Evolutionary conservation across 2,888 invertebrate species (phyloP).

Genomic region (Archips xylosteana): DNA sequence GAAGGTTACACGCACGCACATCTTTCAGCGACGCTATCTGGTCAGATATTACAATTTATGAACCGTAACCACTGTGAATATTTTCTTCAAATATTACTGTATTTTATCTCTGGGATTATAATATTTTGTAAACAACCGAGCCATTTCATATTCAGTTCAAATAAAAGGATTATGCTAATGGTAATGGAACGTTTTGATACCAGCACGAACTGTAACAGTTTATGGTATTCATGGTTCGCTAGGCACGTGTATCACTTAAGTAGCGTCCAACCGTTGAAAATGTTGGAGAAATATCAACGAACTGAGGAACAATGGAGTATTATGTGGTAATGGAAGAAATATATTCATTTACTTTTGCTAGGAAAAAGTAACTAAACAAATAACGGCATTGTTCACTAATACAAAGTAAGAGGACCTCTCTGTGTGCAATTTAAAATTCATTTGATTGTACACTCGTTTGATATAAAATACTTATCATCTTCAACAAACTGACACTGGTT

Average conservation of each 20-base stretch:
- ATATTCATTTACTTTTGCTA: constrained; percentile 81
- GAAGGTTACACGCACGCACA: not conserved
- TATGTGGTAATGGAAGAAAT: constrained; percentile 85
- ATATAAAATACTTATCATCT: not conserved
- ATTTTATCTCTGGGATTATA: not conserved
- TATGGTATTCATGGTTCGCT: constrained; percentile 72
- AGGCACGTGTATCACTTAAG: constrained; percentile 77
- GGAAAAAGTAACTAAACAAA: constrained; percentile 84
- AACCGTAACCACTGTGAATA: not conserved
- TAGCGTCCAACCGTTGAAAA: constrained; percentile 76
- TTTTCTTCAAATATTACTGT: not conserved
- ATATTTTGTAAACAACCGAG: constrained; percentile 9
- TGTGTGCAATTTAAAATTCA: not conserved
- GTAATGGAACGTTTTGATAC: constrained; percentile 57
- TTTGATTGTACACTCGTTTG: not conserved
- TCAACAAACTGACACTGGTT: not conserved
- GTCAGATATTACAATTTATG: not conserved
- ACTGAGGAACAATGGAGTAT: constrained; percentile 83
- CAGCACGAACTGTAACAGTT: constrained; percentile 69
- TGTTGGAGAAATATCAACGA: constrained; percentile 80
- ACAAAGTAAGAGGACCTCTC: constrained; percentile 43
- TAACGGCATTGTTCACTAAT: constrained; percentile 78
- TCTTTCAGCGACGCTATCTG: not conserved
- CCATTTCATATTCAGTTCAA: constrained; percentile 3
- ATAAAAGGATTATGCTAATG: constrained; percentile 45